phyloP scores from a whole-genome alignment of 2,888 invertebrate species.

The Erebia aethiops region DNA sequence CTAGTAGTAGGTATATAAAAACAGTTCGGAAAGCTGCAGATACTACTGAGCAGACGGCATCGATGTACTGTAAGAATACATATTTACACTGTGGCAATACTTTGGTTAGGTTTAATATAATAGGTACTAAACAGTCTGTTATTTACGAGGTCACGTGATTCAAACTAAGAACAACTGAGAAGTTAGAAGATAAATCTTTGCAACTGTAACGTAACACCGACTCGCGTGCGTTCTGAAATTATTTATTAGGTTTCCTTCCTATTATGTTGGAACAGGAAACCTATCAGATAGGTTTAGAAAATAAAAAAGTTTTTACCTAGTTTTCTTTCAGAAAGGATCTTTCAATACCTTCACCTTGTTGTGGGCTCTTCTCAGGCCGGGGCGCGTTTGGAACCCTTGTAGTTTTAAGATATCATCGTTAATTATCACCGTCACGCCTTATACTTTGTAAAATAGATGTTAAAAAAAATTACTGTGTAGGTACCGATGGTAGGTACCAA shows the following conservation, averaged over 20 bases:
- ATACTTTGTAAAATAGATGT: no score
- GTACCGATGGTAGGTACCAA: no score
- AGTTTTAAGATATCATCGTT: no score
- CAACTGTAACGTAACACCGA: neutral
- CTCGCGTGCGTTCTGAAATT: neutral
- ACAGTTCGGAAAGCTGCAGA: no score
- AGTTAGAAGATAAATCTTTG: constrained; percentile 18
- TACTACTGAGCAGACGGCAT: no score
- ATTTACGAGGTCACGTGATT: constrained; percentile 17
- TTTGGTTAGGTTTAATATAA: neutral
- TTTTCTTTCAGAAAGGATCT: no score
- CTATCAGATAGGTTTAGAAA: neutral
- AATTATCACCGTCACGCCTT: no score
- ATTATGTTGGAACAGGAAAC: neutral
- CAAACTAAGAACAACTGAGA: constrained; percentile 7
- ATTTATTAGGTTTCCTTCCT: constrained; percentile 6
- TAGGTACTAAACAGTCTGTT: neutral
- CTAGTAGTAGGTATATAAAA: no score
- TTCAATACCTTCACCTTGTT: no score
- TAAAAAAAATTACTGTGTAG: no score
- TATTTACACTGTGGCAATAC: neutral
- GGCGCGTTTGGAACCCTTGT: no score
- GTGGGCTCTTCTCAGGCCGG: no score
- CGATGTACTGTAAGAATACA: neutral
- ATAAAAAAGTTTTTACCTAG: neutral